Base-by-base conservation (phyloP, 2,888 invertebrate species). In the Trilocha varians region DNA sequence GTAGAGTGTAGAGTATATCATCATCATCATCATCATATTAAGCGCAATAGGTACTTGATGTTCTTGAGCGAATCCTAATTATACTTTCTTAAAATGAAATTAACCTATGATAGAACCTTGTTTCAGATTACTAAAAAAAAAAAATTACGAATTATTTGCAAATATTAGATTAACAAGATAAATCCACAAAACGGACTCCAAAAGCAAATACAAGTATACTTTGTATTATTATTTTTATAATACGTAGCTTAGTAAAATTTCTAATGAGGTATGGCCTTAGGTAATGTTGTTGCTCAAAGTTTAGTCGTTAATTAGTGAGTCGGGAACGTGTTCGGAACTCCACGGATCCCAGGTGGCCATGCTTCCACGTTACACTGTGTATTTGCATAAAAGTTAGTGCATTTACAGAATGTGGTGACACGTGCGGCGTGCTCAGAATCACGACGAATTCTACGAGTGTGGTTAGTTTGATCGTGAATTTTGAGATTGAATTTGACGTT, bases 251-350 rank as follows among this genome's bases (percentile, higher is more conserved):
- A 25, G 25, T 25, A 52, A 48, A 59, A 60, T 63, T 56, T 57
- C 56, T 65, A 68, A 68, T 70, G 61, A 69, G 63, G 59, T 64
- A 65, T 57, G 55, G 61, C 59, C 62, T 57, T 61, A 62, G 62
- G 59, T 62, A 60, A 54, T 58, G 57, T 61, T 62, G 55, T 57
- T 59, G 62, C 62, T 60, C 48, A 53, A 74, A 78, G 63, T 78
- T 78, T 50, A 57, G 62, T 62, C 69, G 71, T 77, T 78, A 77
- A 77, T 78, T 77, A 75, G 70, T 53, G 59, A 59, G 58, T 55
- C 57, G 59, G 60, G 53, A 57, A 57, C 53, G 52, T 51, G 45
- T 45, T 46, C 52, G 64, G 56, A 58, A 56, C 55, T 51, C 54
- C 51, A 49, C 54, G 40, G 58, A 53, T 65, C 72, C 67, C 78